Conservation (phyloP, 2,888 invertebrate genomes). For the Pristionchus exspectatus region DNA sequence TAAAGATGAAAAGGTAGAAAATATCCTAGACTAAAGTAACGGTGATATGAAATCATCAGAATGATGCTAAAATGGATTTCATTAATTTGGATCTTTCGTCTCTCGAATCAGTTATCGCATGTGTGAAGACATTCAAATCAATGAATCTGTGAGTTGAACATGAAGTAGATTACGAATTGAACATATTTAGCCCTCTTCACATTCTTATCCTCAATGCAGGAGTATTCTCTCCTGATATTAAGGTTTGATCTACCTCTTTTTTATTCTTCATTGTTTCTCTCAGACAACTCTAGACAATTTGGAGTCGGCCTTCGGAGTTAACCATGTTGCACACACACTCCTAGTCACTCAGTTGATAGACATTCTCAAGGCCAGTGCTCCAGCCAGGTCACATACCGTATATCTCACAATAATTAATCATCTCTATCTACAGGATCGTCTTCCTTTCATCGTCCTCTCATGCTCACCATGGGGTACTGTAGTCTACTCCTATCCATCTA, state of each 20-base stretch:
- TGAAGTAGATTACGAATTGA: neutral
- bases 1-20: neutral
- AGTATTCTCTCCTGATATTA: conserved; percentile 22
- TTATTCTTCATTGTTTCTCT: neutral
- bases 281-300: conserved; percentile 32
- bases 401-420: neutral
- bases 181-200: conserved; percentile 22
- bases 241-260: neutral
- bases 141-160: conserved; percentile 27
- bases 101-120: conserved; percentile 20
- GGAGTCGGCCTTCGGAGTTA: conserved; percentile 43
- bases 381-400: conserved; percentile 15
- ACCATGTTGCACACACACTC: conserved; percentile 40
- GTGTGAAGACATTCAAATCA: neutral
- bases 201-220: conserved; percentile 46
- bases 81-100: conserved; percentile 34
- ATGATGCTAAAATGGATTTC: conserved; percentile 36
- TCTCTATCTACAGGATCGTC: neutral
- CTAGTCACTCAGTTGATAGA: conserved; percentile 8
- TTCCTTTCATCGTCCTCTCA: conserved; percentile 25
- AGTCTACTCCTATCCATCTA: neutral
- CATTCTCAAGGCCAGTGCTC: conserved; percentile 37
- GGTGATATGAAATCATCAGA: neutral
- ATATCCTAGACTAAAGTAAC: neutral
- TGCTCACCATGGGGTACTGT: conserved; percentile 30